Evolutionary conservation across 2,888 invertebrate species (phyloP).

Genomic region (Strigamia transsilvanica): DNA sequence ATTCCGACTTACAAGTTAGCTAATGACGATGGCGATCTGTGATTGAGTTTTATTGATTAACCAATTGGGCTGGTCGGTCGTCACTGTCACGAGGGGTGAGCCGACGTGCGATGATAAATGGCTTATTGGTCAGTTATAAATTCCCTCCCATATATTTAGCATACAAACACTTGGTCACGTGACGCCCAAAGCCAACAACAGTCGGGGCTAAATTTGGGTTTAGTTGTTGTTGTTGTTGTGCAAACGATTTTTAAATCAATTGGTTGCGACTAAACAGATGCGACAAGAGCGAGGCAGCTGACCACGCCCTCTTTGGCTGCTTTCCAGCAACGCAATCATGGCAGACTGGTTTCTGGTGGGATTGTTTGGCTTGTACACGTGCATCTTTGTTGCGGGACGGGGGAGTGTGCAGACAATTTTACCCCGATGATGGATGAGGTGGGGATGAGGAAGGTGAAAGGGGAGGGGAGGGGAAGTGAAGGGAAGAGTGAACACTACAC

Average conservation of each 20-base stretch:
- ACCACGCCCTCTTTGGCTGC: slow-evolving; percentile 24
- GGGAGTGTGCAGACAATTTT: slow-evolving; percentile 32
- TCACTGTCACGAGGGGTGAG: background rate
- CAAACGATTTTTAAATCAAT: slow-evolving; percentile 41
- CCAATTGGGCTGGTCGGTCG: background rate
- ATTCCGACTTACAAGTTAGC: background rate
- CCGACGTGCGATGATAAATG: background rate
- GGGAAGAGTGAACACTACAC: background rate
- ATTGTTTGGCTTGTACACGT: slow-evolving; percentile 40
- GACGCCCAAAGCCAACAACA: background rate
- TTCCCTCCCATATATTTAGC: slow-evolving; percentile 32
- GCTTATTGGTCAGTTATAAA: slow-evolving; percentile 14
- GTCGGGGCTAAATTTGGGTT: background rate
- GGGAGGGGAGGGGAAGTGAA: background rate
- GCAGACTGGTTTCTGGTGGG: slow-evolving; percentile 32
- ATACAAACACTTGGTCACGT: background rate
- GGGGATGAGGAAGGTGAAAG: background rate
- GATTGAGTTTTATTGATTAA: slow-evolving; percentile 40
- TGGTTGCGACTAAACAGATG: slow-evolving; percentile 43
- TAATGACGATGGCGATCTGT: slow-evolving; percentile 22
- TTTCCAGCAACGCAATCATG: slow-evolving; percentile 32
- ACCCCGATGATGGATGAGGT: slow-evolving; percentile 38
- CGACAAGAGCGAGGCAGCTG: slow-evolving; percentile 17
- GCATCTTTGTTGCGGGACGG: slow-evolving; percentile 35
- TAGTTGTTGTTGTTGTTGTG: slow-evolving; percentile 40